These are phyloP conservation scores for Bibio marci DNA, from an alignment of 2,888 invertebrate species.

Conservation along the genomic window DNA sequence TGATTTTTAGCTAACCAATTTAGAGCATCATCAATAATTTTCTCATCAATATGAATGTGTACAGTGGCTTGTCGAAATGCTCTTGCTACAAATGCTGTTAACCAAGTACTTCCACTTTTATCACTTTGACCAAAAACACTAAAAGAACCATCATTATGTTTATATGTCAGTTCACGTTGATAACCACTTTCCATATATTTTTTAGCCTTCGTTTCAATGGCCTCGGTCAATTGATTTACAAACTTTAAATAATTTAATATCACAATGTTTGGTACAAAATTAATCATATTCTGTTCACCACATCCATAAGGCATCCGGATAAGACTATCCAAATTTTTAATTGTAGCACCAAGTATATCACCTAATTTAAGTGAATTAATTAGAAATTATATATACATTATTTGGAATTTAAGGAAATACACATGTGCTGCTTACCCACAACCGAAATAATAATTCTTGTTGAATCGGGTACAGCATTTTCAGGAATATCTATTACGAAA, in stretches of 20 bases:
- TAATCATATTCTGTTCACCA: conserved; percentile 47
- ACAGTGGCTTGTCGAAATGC: conserved; percentile 56
- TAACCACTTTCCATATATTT: conserved; percentile 40
- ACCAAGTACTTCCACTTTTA: conserved; percentile 50
- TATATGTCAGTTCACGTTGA: conserved; percentile 59
- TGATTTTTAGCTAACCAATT: conserved; percentile 55
- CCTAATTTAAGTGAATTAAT: no score
- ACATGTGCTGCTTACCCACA: conserved; percentile 28
- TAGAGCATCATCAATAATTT: conserved; percentile 45
- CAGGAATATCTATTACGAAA: conserved; percentile 56
- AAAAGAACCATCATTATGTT: conserved; percentile 59
- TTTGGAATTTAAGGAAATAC: no score
- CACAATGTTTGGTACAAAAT: conserved; percentile 52
- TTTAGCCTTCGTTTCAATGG: conserved; percentile 35
- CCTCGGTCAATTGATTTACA: conserved; percentile 41
- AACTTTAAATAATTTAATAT: conserved; percentile 50
- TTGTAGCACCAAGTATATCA: conserved; percentile 39
- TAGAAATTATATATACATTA: no score
- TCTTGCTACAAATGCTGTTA: conserved; percentile 70
- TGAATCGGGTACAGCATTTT: conserved; percentile 54
- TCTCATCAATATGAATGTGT: conserved; percentile 53
- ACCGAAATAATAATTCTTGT: conserved; percentile 54
- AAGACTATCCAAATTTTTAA: conserved; percentile 42
- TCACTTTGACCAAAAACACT: conserved; percentile 61
- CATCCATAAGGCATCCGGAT: conserved; percentile 64